Base-by-base conservation (phyloP, 2,888 invertebrate species). In the Trileptium ribeirensis region DNA sequence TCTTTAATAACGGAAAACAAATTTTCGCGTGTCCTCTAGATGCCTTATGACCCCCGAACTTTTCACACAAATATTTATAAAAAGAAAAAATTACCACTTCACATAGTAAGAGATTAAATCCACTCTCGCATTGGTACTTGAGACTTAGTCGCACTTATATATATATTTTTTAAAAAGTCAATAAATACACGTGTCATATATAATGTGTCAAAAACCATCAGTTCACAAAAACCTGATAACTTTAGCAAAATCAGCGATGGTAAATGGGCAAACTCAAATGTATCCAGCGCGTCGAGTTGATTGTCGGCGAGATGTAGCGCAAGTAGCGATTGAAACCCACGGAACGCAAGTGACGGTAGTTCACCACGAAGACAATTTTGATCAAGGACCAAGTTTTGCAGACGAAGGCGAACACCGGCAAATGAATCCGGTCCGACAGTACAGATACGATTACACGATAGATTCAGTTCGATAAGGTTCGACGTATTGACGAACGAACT, bases 251-350 rank as follows among this genome's bases (percentile, higher is more conserved):
- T 85, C 67, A 88, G 84, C 0, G 84, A 83, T 31, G 85, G 84
- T 74, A 88, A 78, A 79, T 87, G 84, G 31, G 84, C 84, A 31
- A 88, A 74, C 34, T 81, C 40, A 29, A 81, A 40, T 36, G 78
- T 78, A 24, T 79, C 67, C 2, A 81, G 29, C 24, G 24, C 67
- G 15, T 29, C 24, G 29, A 81, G 78, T 39, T 67, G 83, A 81
- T 88, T 88, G 85, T 87, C 84, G 81, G 87, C 87, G 36, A 87
- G 74, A 74, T 88, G 88, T 74, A 88, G 84, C 36, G 86, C 87
- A 79, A 88, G 86, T 33, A 88, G 85, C 37, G 84, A 84, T 34
- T 85, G 83, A 86, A 81, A 81, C 15, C 78, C 78, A 1, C 70
- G 79, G 24, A 88, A 79, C 1, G 88, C 87, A 34, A 82, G 81